phyloP scores from a whole-genome alignment of 1,140 invertebrate genomes.

The Pseudomyrmex pallidus region DNA sequence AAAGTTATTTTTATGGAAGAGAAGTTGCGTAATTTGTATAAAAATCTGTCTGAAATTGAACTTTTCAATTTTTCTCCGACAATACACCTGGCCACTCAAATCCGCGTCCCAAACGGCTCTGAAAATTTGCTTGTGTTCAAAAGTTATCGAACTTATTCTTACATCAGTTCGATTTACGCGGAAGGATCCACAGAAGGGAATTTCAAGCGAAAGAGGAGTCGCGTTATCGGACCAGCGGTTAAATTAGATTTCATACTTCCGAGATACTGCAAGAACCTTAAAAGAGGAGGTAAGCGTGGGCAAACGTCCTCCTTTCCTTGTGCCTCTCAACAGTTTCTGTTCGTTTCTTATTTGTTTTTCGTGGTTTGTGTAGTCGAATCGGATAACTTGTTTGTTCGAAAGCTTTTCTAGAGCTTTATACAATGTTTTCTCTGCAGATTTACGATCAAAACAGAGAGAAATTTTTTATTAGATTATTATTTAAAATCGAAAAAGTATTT shows the following conservation, averaged over 20 bases:
- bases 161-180: slow-evolving; percentile 60
- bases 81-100: slow-evolving; percentile 56
- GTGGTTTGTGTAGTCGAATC: slow-evolving; percentile 35
- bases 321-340: slow-evolving; percentile 37
- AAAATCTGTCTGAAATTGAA: slow-evolving; percentile 5
- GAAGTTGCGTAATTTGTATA: neutral
- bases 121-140: slow-evolving; percentile 40
- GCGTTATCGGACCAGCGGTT: slow-evolving; percentile 58
- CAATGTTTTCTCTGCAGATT: slow-evolving; percentile 46
- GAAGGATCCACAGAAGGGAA: slow-evolving; percentile 35
- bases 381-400: slow-evolving; percentile 50
- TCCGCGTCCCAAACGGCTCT: slow-evolving; percentile 54
- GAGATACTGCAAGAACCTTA: slow-evolving; percentile 68
- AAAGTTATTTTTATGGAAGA: neutral
- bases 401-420: slow-evolving; percentile 35
- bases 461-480: neutral
- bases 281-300: slow-evolving; percentile 75
- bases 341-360: slow-evolving; percentile 52
- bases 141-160: slow-evolving; percentile 67
- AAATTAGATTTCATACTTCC: slow-evolving; percentile 78
- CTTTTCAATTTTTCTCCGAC: slow-evolving; percentile 45
- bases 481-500: slow-evolving; percentile 4
- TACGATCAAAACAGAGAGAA: neutral
- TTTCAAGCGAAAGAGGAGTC: slow-evolving; percentile 55
- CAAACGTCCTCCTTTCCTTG: slow-evolving; percentile 69